Evolutionary conservation across 2,797 vertebrate species (phyloP).

Genomic region (Lindbergichthys nudifrons): DNA sequence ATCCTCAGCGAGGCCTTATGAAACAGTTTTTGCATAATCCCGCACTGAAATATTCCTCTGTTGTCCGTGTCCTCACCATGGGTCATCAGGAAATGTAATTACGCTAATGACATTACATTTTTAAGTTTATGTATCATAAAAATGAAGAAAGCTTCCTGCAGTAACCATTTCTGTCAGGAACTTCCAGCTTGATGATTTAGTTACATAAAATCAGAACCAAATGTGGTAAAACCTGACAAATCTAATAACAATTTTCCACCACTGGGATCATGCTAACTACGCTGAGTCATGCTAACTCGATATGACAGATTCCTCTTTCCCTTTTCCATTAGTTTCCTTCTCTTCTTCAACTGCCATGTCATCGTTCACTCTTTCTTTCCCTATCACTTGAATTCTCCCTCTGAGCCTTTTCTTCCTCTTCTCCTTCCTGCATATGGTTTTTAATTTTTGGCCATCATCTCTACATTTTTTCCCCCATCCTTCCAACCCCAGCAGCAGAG

Average conservation of each 20-base stretch:
- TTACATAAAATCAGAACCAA: conserved; percentile 27
- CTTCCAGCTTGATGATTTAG: conserved; percentile 40
- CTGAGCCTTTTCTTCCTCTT: conserved; percentile 27
- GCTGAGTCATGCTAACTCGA: conserved; percentile 26
- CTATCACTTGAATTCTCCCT: conserved; percentile 32
- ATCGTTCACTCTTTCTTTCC: conserved; percentile 43
- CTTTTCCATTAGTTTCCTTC: conserved; percentile 38
- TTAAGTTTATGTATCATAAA: conserved; percentile 50
- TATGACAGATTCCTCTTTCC: conserved; percentile 35
- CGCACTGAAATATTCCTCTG: conserved; percentile 58
- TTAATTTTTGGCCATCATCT: conserved; percentile 30
- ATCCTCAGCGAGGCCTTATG: conserved; percentile 54
- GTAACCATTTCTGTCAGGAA: conserved; percentile 36
- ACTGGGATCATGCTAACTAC: conserved; percentile 18
- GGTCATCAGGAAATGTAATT: conserved; percentile 73
- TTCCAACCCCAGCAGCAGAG: conserved; percentile 82
- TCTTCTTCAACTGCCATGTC: conserved; percentile 41
- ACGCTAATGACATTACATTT: conserved; percentile 68
- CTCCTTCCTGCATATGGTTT: conserved; percentile 50
- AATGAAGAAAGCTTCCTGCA: conserved; percentile 11
- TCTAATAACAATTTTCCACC: conserved; percentile 28
- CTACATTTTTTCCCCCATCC: background rate
- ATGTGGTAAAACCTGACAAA: conserved; percentile 50
- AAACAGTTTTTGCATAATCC: conserved; percentile 67
- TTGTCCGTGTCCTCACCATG: conserved; percentile 60